Percentiles rank a stretch among this genome's conserved stretches.
Conservation (phyloP, 1,140 invertebrate species). For the Ylistrum balloti region DNA sequence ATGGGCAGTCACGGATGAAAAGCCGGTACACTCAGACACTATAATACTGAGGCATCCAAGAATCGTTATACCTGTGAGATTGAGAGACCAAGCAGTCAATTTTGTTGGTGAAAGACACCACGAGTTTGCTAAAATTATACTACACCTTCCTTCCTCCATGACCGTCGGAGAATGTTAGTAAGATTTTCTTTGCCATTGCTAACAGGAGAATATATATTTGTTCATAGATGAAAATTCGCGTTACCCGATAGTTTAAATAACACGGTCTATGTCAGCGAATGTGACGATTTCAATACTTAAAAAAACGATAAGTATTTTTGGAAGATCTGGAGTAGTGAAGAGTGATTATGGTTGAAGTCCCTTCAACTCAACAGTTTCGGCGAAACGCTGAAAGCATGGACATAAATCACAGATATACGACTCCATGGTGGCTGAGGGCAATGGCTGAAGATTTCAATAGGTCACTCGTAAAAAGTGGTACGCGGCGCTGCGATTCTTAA, state of each 20-base stretch:
- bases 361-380: slow-evolving; percentile 58
- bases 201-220: slow-evolving; percentile 63
- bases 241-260: slow-evolving; percentile 46
- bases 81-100: slow-evolving; percentile 52
- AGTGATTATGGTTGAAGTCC: slow-evolving; percentile 68
- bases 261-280: slow-evolving; percentile 41
- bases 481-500: no score
- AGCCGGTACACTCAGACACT: slow-evolving; percentile 38
- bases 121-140: slow-evolving; percentile 56
- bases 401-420: slow-evolving; percentile 57
- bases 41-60: slow-evolving; percentile 48
- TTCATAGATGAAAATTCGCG: slow-evolving; percentile 62
- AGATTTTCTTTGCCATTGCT: slow-evolving; percentile 60
- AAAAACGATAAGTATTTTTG: slow-evolving; percentile 52
- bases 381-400: slow-evolving; percentile 56
- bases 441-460: no score
- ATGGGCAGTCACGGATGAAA: background rate
- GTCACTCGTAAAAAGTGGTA: no score
- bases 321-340: slow-evolving; percentile 57
- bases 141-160: slow-evolving; percentile 57
- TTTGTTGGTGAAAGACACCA: slow-evolving; percentile 62
- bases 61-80: slow-evolving; percentile 49
- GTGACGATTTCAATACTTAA: slow-evolving; percentile 53
- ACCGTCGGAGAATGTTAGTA: slow-evolving; percentile 50
- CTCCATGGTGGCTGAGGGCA: slow-evolving; percentile 66